Conservation (phyloP, 2,113 vertebrate genomes). For the Neolamprologus hecqui region DNA sequence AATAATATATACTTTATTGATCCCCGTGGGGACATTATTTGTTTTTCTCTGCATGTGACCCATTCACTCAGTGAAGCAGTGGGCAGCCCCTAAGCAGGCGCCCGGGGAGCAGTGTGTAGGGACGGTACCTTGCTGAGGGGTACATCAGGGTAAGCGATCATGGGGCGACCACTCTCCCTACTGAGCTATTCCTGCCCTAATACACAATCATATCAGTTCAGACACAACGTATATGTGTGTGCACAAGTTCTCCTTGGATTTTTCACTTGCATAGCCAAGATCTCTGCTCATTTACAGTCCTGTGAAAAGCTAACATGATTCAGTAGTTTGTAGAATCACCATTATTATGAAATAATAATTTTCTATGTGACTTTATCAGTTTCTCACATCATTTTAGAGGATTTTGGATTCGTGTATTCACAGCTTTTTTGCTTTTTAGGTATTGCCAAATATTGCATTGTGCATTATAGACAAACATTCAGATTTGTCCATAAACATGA, state of each 20-base stretch:
- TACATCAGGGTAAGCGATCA: background rate
- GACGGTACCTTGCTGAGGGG: background rate
- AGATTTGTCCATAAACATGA: background rate
- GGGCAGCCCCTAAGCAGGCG: background rate
- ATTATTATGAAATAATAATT: background rate
- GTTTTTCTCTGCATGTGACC: background rate
- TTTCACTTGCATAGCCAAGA: background rate
- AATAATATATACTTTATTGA: background rate
- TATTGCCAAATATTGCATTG: background rate
- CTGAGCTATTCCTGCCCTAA: background rate
- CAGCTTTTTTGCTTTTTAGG: background rate
- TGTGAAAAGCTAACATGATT: background rate
- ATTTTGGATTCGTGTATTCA: background rate
- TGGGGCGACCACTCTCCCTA: background rate
- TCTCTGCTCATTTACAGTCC: background rate
- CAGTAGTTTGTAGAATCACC: background rate
- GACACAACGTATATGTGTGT: background rate
- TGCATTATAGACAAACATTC: background rate
- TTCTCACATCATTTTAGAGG: background rate
- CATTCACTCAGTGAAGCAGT: background rate
- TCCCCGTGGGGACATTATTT: background rate
- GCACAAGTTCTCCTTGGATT: background rate
- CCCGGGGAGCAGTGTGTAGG: background rate
- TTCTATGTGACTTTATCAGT: background rate
- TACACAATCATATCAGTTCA: background rate